phyloP scores from a whole-genome alignment of 2,888 invertebrate species.

The Lasioglossum figueresi region DNA sequence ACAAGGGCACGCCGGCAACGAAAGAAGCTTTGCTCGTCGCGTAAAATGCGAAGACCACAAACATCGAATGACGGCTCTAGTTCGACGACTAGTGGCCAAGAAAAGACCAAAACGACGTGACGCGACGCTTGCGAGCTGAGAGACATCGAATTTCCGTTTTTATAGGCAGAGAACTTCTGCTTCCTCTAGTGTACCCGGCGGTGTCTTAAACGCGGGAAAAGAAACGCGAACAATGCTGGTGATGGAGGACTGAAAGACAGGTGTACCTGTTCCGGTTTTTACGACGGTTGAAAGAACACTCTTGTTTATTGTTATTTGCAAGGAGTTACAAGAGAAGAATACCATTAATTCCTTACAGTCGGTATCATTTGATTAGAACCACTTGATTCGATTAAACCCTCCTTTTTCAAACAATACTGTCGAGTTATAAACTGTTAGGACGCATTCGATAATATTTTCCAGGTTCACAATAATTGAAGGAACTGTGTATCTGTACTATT shows the following conservation, averaged over 20 bases:
- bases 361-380: background rate
- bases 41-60: background rate
- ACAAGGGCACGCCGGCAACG: background rate
- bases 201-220: conserved; percentile 8
- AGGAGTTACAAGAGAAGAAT: background rate
- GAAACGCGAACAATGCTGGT: background rate
- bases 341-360: background rate
- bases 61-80: background rate
- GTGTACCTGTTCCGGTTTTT: background rate
- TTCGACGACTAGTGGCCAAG: background rate
- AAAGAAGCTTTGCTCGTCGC: background rate
- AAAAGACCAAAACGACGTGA: background rate
- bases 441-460: too few species aligned
- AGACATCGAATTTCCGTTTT: conserved; percentile 2
- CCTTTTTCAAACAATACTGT: background rate
- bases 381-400: too few species aligned
- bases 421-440: background rate
- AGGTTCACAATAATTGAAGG: too few species aligned
- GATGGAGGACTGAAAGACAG: background rate
- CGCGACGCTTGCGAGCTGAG: background rate
- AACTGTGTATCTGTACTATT: too few species aligned
- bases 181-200: conserved; percentile 1
- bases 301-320: background rate
- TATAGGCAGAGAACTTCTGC: background rate
- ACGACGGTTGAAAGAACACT: background rate